A percentile compares a stretch with the other conserved stretches of the same genome.
These are phyloP conservation scores for Cheilosia impressa DNA, from an alignment of 2,888 invertebrate genomes.

Conservation along the genomic window DNA sequence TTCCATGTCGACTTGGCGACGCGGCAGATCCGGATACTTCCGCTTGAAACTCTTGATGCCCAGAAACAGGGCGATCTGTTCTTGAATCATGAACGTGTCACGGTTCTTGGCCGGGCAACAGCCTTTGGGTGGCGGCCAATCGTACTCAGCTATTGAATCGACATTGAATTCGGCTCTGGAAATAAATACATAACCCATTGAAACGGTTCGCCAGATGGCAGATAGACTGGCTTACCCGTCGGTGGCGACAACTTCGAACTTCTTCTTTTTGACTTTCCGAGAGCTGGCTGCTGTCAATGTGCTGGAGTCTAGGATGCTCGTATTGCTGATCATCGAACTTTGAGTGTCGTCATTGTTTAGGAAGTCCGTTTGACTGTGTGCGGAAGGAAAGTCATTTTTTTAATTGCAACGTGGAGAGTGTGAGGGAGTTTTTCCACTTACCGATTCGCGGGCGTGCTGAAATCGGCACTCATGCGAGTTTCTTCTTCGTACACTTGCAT, in stretches of 20 bases:
- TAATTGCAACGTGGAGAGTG: neutral
- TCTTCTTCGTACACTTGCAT: constrained; percentile 88
- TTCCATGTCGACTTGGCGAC: constrained; percentile 94
- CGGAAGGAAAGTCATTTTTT: neutral
- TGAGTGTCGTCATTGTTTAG: constrained; percentile 88
- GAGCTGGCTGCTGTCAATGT: constrained; percentile 67
- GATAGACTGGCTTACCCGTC: constrained; percentile 83
- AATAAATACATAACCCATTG: neutral
- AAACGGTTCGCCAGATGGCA: neutral
- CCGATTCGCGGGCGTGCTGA: constrained; percentile 76
- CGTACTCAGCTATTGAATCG: constrained; percentile 96
- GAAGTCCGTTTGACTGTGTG: constrained; percentile 81
- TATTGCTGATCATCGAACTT: constrained; percentile 91
- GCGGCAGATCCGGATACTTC: constrained; percentile 94
- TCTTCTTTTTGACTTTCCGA: constrained; percentile 83
- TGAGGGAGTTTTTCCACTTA: constrained; percentile 69
- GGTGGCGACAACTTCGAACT: constrained; percentile 84
- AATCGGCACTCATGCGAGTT: constrained; percentile 90
- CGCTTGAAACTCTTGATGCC: constrained; percentile 98
- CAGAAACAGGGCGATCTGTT: constrained; percentile 97
- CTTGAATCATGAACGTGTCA: constrained; percentile 97
- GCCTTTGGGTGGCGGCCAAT: constrained; percentile 90
- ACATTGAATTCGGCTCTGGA: constrained; percentile 88
- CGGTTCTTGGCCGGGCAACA: constrained; percentile 85
- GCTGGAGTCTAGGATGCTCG: constrained; percentile 80